These are phyloP conservation scores for human DNA, from an alignment of 2,113 vertebrate genomes.

Conservation along the genomic window GRCh38 chr15:39387501-39388000, in stretches of 20 bases:
- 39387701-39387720: neutral
- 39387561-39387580: neutral
- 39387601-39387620: neutral
- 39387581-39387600: neutral
- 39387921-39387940: neutral
- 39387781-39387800: too few relatives aligned
- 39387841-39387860: neutral
- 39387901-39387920: neutral
- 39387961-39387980: neutral
- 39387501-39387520: neutral
- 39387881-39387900: neutral
- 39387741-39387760: neutral
- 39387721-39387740: neutral
- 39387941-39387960: neutral
- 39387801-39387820: neutral
- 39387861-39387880: neutral
- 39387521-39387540: neutral
- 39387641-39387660: neutral
- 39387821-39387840: neutral
- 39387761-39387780: too few relatives aligned
- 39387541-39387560: slow-evolving; percentile 1
- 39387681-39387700: neutral
- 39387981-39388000: slow-evolving; percentile 1
- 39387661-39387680: neutral
- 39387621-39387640: neutral